These are phyloP conservation scores for Lissocephala sabroskyi DNA, from an alignment of 2,888 invertebrate genomes.

Conservation along the genomic window DNA sequence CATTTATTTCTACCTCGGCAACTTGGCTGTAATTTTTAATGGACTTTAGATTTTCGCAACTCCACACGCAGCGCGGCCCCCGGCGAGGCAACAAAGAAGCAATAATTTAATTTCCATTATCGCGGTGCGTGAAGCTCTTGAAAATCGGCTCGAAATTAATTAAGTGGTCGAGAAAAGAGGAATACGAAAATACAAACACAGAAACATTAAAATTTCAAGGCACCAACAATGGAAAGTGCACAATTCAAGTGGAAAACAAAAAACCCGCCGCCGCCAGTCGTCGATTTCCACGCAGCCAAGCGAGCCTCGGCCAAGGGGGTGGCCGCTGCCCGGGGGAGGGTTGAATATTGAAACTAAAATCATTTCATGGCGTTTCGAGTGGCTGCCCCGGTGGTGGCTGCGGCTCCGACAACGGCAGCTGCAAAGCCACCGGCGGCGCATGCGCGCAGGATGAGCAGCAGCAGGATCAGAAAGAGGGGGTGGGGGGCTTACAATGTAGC, in stretches of 20 bases:
- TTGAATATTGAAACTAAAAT: neutral
- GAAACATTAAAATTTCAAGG: slow-evolving; percentile 21
- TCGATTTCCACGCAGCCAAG: slow-evolving; percentile 7
- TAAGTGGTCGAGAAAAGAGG: slow-evolving; percentile 28
- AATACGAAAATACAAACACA: slow-evolving; percentile 5
- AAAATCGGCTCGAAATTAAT: slow-evolving; percentile 38
- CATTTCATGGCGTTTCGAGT: slow-evolving; percentile 20
- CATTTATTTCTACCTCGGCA: too few species aligned
- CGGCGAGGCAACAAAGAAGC: slow-evolving; percentile 26
- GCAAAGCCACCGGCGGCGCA: neutral
- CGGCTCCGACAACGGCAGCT: neutral
- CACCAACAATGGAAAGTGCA: slow-evolving; percentile 44
- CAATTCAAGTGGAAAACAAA: slow-evolving; percentile 53
- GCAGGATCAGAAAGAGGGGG: neutral
- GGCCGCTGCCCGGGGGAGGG: neutral
- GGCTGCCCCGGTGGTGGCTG: neutral
- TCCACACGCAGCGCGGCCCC: too few species aligned
- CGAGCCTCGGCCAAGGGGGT: neutral
- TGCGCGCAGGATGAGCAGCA: neutral
- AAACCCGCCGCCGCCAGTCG: slow-evolving; percentile 17
- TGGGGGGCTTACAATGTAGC: neutral
- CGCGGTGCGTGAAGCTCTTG: slow-evolving; percentile 27
- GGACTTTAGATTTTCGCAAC: too few species aligned
- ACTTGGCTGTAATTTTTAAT: too few species aligned
- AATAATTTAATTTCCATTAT: slow-evolving; percentile 39